Base-by-base conservation (phyloP, 2,113 vertebrate species). In the Esox niger region DNA sequence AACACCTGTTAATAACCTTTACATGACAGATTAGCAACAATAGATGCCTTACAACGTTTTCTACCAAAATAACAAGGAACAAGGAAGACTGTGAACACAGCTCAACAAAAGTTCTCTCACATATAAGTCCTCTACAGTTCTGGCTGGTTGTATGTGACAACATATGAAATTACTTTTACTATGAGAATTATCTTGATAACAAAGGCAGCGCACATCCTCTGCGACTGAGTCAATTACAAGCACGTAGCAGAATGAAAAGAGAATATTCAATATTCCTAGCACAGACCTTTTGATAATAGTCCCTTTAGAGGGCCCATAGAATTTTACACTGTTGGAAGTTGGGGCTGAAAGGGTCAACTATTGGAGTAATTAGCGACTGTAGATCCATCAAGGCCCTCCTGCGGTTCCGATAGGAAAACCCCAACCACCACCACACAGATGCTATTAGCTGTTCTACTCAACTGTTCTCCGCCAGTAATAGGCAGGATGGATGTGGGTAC, bases 401-500 rank as follows among this genome's bases (percentile, higher is more conserved):
- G 33, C 46, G 32, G 62, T 6, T 27, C 23, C 47, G 49, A 59
- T 66, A 26, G 60, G 43, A 57, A 69, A 78, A 52, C 17, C 61
- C 64, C 31, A 15, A 15, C 49, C 49, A 17, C n/a, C 15, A 25
- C 29, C 30, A 65, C 70, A 57, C 29, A 47, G 21, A 71, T 30
- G 11, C 55, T 57, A 59, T 69, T 52, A n/a, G 63, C 55, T 30
- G 62, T 29, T 26, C 43, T 49, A 27, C 30, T 17, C 9, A 20
- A 33, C 29, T 20, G 32, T 59, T 35, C 17, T 17, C 67, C 66
- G 57, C 61, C 31, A 73, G 77, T n/a, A n/a, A 46, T 15, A 68
- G 31, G 46, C 29, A 21, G n/a, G 49, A 2, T 54, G 49, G 49
- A 21, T 17, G n/a, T n/a, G 49, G 49, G 23, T 21, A n/a, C n/a